A percentile compares a stretch with the other conserved stretches of the same genome.
phyloP scores from a whole-genome alignment of 2,113 vertebrate species.

The Anser cygnoides region DNA sequence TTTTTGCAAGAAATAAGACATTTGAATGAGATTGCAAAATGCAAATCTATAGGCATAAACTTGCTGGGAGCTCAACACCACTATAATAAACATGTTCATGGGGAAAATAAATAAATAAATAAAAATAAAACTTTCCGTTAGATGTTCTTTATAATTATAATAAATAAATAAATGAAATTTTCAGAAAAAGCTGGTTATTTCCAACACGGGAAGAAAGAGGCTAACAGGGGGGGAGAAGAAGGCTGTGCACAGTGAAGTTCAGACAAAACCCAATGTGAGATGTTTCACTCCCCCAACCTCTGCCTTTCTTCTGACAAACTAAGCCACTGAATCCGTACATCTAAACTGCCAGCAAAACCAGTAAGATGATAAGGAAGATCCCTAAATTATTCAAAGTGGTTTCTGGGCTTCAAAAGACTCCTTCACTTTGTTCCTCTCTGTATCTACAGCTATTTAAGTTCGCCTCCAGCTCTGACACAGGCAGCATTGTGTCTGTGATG shows the following conservation, averaged over 20 bases:
- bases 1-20: not conserved
- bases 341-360: conserved; percentile 34
- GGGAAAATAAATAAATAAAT: not conserved
- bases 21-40: conserved; percentile 12
- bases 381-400: conserved; percentile 67
- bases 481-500: conserved; percentile 42
- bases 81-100: not conserved
- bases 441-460: conserved; percentile 54
- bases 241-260: not conserved
- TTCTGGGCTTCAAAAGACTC: conserved; percentile 64
- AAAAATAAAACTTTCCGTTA: not conserved
- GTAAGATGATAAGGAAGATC: conserved; percentile 44
- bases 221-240: not conserved
- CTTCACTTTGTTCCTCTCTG: conserved; percentile 64
- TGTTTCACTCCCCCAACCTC: not conserved
- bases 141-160: not conserved
- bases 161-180: not conserved
- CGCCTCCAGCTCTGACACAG: conserved; percentile 43
- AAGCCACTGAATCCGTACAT: conserved; percentile 24
- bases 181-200: not conserved
- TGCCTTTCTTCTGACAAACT: conserved; percentile 1
- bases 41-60: not conserved
- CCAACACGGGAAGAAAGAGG: not conserved
- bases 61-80: not conserved
- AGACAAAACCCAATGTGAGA: not conserved